These are phyloP conservation scores for Pangasianodon gigas DNA, from an alignment of 2,113 vertebrate species.

Conservation along the genomic window DNA sequence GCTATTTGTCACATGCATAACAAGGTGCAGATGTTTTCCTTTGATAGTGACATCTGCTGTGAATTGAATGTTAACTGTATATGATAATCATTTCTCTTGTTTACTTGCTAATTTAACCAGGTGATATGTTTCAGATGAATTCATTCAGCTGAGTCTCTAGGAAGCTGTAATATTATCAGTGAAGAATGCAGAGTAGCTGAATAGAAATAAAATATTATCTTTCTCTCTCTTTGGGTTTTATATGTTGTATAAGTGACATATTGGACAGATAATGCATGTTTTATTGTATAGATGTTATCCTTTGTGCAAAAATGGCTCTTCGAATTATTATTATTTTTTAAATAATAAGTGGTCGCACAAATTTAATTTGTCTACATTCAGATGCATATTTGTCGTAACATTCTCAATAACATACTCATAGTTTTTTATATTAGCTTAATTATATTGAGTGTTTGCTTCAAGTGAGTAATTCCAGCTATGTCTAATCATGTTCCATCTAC, in stretches of 20 bases:
- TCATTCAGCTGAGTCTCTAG: neutral
- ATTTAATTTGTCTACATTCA: neutral
- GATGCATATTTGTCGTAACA: neutral
- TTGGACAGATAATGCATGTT: neutral
- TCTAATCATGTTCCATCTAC: neutral
- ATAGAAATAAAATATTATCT: no score
- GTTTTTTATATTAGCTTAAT: neutral
- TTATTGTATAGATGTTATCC: neutral
- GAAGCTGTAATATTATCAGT: neutral
- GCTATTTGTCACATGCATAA: conserved; percentile 14
- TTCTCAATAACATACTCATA: neutral
- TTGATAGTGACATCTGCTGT: conserved; percentile 18
- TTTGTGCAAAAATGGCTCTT: neutral
- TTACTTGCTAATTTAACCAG: conserved; percentile 18
- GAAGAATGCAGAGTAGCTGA: neutral
- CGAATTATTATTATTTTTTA: neutral
- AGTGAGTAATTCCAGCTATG: neutral
- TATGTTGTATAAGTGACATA: neutral
- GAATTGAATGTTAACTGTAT: conserved; percentile 7
- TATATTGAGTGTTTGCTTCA: neutral
- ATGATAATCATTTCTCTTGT: conserved; percentile 25
- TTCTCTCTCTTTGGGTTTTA: neutral
- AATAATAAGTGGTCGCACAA: neutral
- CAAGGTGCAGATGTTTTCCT: conserved; percentile 13
- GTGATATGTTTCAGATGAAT: conserved; percentile 21